Evolutionary conservation across 2,797 vertebrate species (phyloP), one percentile per base, ranked within the genome.

Genomic region (Corythornis leucogaster): DNA sequence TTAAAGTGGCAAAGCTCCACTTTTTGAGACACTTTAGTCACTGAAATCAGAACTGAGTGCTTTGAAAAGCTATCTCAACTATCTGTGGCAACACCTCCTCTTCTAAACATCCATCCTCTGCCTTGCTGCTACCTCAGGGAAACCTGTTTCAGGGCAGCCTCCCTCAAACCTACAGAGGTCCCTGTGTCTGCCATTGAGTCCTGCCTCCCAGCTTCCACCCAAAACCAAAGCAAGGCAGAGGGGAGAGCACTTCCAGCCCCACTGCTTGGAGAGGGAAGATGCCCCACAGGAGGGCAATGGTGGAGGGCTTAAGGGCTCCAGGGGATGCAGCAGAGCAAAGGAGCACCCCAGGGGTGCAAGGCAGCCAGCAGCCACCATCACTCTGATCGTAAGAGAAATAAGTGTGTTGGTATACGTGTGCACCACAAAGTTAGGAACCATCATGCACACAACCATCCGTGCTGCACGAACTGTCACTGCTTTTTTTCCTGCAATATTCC

Each of bases 371-470:
- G 31, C 30, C 63, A n/a, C 26, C 42, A 19, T 9, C 40, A 51
- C 43, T 58, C 38, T 16, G 1, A 46, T 58, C 5, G 0, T 1
- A 6, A 74, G 18, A 87, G 42, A 71, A 83, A n/a, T 13, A 15
- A n/a, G n/a, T 22, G 43, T 5, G 13, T 38, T 55, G 78, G n/a
- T 66, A 70, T 4, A 10, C 0, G 10, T 0, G 21, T 5, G 33
- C 20, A 25, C 15, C 14, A 5, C 3, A 6, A 63, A 58, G 57
- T n/a, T 22, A 38, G 38, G 66, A 66, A 33, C 26, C 66, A 20
- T 33, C 2, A 0, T 0, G 2, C 31, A 16, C 26, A 1, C 45
- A 63, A 58, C 15, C 28, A 12, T 2, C 54, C 0, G 0, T 12
- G 16, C 50, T 31, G 19, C 0, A 0, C 62, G 57, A 54, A 61